Evolutionary conservation across 1,140 invertebrate species (phyloP), one percentile per base, ranked within the genome.

Genomic region (Psilanteris sp.): DNA sequence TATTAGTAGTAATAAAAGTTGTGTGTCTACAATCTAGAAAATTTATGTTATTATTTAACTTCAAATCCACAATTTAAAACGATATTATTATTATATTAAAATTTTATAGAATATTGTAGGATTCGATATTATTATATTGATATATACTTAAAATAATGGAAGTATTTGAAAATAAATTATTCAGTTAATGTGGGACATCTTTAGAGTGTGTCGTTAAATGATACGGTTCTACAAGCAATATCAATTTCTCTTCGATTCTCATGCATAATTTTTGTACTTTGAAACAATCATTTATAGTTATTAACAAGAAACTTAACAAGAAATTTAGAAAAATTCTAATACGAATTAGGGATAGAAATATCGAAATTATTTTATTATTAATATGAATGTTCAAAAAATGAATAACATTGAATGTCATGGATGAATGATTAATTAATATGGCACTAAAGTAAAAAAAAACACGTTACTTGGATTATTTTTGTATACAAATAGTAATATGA

Each of bases 161-260:
- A 46, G 26, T 22, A 50, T 31, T 39, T 24, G 39, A 13, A 44
- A 71, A 61, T 54, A 14, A 61, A 71, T 55, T 46, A 46, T 50
- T 62, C 13, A 15, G 41, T 8, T 64, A 43, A 72, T 64, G 50
- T 72, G 41, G 68, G 32, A 72, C 57, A 72, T 48, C 41, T 62
- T 75, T 61, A 57, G 68, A 15, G 41, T 32, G 2, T 46, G 34
- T 59, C 31, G 32, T 8, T 3, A 16, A 26, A 67, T 34, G 72
- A 62, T 18, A 75, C 64, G 72, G 46, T 68, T 75, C 10, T 59
- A 37, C 55, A 57, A 68, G 37, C 72, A 68, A 34, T 57, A 18
- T 22, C 36, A 36, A 62, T 75, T 75, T 75, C 71, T 75, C 71
- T 67, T 74, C 18, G 37, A 62, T 54, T 57, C 32, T 66, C 54